Evolutionary conservation across 2,113 vertebrate genomes (phyloP), one percentile per base, ranked within the genome.

Genomic region (Pollachius pollachius): DNA sequence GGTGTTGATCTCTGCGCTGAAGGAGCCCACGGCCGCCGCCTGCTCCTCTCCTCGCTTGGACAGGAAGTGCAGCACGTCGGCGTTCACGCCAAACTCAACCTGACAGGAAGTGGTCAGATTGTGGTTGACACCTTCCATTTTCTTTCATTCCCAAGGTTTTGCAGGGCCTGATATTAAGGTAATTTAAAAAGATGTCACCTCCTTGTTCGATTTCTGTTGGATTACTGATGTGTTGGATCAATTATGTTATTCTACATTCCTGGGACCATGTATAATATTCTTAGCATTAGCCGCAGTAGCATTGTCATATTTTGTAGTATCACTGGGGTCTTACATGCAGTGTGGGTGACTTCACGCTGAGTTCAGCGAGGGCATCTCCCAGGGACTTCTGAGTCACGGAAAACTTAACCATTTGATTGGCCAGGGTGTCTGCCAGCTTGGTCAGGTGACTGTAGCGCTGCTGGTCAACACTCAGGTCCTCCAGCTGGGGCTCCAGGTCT

Each of bases 61-160:
- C 58, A 97, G 90, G 66, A 95, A 90, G 82, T 86, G 94, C 84
- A 96, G 96, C 0, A 94, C 95, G 64, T 96, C 95, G 0, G 95
- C 95, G 0, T 97, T 97, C 80, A 95, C 85, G 2, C 94, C 94
- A 16, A 97, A 98, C 90, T 96, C 94, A 82, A 95, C 94, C 96
- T 97, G 89, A 8, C 18, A 21, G 52, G 58, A 27, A 13, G 37
- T 48, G 41, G 41, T 48, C 41, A 48, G 41, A 48, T 2, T 48
- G 4, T 48, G 30, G 30, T 30, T 30, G 30, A 4, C 30, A 6
- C 30, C 30, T 30, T 30, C 30, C 30, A 30, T 30, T 30, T 30
- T 30, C 30, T 30, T 30, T 30, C 30, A 30, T 4, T 30, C 30
- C 3, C 30, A 30, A 30, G 30, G 30, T 30, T 30, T 6, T 5